These are phyloP conservation scores for Holacanthus passer DNA, from an alignment of 2,113 vertebrate genomes.

Conservation along the genomic window DNA sequence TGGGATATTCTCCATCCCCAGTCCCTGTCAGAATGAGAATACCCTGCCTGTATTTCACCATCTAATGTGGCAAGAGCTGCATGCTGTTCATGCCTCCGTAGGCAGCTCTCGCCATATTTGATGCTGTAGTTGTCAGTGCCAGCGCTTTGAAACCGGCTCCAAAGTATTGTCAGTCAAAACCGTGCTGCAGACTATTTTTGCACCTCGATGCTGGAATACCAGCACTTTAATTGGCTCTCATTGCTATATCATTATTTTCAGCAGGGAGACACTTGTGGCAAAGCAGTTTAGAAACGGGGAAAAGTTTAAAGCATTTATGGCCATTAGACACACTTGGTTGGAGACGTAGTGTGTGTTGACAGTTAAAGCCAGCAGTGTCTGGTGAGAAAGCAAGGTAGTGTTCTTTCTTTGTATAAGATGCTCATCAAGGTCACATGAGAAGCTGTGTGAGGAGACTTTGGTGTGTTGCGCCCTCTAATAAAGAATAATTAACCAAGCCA, in stretches of 20 bases:
- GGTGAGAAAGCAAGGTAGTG: slow-evolving; percentile 69
- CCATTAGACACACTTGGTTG: slow-evolving; percentile 69
- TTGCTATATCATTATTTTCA: slow-evolving; percentile 69
- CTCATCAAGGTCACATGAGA: slow-evolving; percentile 74
- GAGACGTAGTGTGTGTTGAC: slow-evolving; percentile 58
- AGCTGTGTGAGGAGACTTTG: slow-evolving; percentile 37
- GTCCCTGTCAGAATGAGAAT: slow-evolving; percentile 63
- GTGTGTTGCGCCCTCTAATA: slow-evolving; percentile 65
- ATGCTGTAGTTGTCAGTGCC: slow-evolving; percentile 67
- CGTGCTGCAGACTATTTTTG: slow-evolving; percentile 67
- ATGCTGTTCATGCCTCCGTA: slow-evolving; percentile 55
- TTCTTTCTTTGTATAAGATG: slow-evolving; percentile 72
- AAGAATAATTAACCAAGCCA: slow-evolving; percentile 72
- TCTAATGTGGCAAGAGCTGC: slow-evolving; percentile 61
- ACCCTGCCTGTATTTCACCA: slow-evolving; percentile 57
- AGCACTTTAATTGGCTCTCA: slow-evolving; percentile 71
- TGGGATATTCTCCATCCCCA: slow-evolving; percentile 66
- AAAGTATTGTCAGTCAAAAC: slow-evolving; percentile 73
- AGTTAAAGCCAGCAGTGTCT: slow-evolving; percentile 63
- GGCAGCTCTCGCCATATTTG: slow-evolving; percentile 64
- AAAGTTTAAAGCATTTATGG: slow-evolving; percentile 75
- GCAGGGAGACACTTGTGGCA: slow-evolving; percentile 67
- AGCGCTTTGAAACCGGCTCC: slow-evolving; percentile 73
- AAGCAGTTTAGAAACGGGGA: slow-evolving; percentile 56
- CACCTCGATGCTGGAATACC: slow-evolving; percentile 52